These are phyloP conservation scores for Drosophila bunnanda DNA, from an alignment of 2,888 invertebrate species.

Conservation along the genomic window DNA sequence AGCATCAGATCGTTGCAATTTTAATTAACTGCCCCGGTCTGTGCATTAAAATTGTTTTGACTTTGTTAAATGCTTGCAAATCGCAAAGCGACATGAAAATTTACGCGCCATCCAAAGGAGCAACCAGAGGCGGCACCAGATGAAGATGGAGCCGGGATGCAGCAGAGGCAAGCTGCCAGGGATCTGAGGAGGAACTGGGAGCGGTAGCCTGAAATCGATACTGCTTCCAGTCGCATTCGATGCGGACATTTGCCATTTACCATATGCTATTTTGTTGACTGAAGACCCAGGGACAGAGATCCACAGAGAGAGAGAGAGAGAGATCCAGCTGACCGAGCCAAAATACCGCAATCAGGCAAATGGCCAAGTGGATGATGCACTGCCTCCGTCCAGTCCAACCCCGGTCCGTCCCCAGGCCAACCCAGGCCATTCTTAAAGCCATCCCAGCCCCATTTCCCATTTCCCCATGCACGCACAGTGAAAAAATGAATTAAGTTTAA, in stretches of 20 bases:
- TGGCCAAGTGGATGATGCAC: conserved; percentile 55
- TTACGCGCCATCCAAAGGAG: conserved; percentile 65
- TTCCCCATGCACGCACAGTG: conserved; percentile 12
- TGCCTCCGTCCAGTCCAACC: conserved; percentile 37
- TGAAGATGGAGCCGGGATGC: conserved; percentile 9
- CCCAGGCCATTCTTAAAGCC: conserved; percentile 31
- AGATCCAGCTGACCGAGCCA: conserved; percentile 29
- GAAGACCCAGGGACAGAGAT: background rate
- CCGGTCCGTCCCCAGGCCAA: conserved; percentile 37
- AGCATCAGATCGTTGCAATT: conserved; percentile 71
- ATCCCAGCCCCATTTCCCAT: conserved; percentile 18
- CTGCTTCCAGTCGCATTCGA: conserved; percentile 54
- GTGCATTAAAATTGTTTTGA: conserved; percentile 80
- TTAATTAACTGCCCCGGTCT: conserved; percentile 77
- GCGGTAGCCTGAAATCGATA: conserved; percentile 70
- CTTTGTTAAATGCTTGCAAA: conserved; percentile 80
- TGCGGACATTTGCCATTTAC: conserved; percentile 52
- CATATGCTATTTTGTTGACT: conserved; percentile 23
- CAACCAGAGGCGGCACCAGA: conserved; percentile 10
- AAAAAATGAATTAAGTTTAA: conserved; percentile 12
- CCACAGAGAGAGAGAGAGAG: background rate
- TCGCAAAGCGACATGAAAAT: conserved; percentile 78
- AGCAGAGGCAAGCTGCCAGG: conserved; percentile 1
- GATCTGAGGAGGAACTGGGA: conserved; percentile 36
- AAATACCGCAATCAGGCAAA: conserved; percentile 78